Percentiles rank a stretch among this genome's conserved stretches.
These are phyloP conservation scores for Rhagonycha lutea DNA, from an alignment of 2,888 invertebrate genomes.

Conservation along the genomic window DNA sequence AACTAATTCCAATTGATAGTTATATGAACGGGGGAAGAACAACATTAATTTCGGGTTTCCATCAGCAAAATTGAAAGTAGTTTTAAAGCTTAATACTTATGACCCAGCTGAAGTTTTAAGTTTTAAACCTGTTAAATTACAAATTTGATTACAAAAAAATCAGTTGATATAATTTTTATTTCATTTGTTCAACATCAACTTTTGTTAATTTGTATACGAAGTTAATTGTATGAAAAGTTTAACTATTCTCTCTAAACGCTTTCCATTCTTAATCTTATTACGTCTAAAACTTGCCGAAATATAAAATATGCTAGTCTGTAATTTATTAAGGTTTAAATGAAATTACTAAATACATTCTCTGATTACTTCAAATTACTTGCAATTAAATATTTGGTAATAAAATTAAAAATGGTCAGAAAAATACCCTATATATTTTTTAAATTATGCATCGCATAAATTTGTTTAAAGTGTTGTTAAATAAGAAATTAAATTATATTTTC, in stretches of 20 bases:
- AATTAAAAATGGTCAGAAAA: neutral
- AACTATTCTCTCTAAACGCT: neutral
- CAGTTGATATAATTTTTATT: slow-evolving; percentile 26
- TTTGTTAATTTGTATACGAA: neutral
- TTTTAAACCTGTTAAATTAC: slow-evolving; percentile 22
- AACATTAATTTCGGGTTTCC: neutral
- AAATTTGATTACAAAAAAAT: slow-evolving; percentile 27
- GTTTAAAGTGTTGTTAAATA: slow-evolving; percentile 13
- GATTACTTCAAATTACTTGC: slow-evolving; percentile 1
- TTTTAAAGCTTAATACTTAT: slow-evolving; percentile 32
- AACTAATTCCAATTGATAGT: slow-evolving; percentile 31
- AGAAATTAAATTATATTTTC: neutral
- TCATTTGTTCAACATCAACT: neutral
- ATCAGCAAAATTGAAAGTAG: slow-evolving; percentile 26
- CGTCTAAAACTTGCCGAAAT: neutral
- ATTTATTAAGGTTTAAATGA: neutral
- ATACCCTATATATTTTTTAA: slow-evolving; percentile 18
- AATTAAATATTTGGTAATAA: neutral
- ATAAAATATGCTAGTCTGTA: neutral
- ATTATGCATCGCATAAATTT: slow-evolving; percentile 6
- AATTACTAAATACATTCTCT: neutral
- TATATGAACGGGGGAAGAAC: slow-evolving; percentile 38
- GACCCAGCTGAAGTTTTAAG: slow-evolving; percentile 43
- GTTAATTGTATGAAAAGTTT: neutral
- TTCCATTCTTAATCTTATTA: neutral